Conservation (phyloP, 2,888 invertebrate species). For the Asteroscopus sphinx region DNA sequence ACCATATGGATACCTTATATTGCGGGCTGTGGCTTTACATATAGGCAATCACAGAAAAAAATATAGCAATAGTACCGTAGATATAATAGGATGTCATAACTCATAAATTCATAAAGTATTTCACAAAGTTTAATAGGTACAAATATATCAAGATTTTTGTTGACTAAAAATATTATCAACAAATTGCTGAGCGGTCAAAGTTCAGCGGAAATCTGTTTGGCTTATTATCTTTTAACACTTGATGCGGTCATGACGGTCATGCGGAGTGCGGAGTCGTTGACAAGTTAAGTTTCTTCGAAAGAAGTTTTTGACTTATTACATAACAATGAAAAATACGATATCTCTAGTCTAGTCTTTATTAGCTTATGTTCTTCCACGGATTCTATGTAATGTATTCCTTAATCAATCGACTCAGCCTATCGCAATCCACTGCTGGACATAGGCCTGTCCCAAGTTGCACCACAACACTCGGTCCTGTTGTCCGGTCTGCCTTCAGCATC, state of each 20-base stretch:
- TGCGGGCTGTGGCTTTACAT: constrained; percentile 6
- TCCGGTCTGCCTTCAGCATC: no score
- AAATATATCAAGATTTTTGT: constrained; percentile 60
- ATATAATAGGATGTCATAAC: constrained; percentile 25
- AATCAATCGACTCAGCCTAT: no score
- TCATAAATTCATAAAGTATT: no score
- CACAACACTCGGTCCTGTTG: no score
- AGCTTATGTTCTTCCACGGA: no score
- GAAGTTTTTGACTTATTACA: constrained; percentile 7
- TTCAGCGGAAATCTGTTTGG: constrained; percentile 64
- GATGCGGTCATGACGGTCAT: constrained; percentile 36
- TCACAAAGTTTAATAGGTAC: constrained; percentile 39
- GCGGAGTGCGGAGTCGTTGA: constrained; percentile 17
- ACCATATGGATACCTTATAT: no score
- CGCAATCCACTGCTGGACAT: no score
- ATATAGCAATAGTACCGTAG: constrained; percentile 16
- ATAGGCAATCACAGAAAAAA: neutral
- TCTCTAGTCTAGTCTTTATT: no score
- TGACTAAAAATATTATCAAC: constrained; percentile 60
- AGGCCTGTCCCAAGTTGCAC: no score
- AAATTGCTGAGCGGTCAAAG: constrained; percentile 61
- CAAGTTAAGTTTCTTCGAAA: constrained; percentile 12
- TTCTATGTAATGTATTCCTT: no score
- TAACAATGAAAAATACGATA: neutral
- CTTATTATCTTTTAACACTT: constrained; percentile 56